Conservation (phyloP, 2,797 vertebrate species). For the Platyrinchus mystaceus region DNA sequence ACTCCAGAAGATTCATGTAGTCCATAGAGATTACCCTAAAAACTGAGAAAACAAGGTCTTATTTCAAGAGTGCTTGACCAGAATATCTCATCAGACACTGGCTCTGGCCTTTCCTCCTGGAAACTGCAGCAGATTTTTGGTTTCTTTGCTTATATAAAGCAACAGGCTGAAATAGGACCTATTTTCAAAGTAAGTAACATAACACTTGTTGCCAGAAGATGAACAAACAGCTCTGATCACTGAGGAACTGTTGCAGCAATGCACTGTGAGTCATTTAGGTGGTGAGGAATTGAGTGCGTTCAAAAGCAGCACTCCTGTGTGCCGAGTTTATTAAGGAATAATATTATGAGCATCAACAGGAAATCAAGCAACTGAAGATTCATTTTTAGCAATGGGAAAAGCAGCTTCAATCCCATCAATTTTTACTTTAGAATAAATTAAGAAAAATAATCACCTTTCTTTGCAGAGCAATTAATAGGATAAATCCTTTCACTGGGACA, state of each 20-base stretch:
- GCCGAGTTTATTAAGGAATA: neutral
- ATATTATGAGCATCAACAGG: neutral
- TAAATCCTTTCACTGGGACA: neutral
- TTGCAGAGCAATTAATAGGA: neutral
- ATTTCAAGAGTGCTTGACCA: neutral
- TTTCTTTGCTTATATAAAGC: slow-evolving; percentile 25
- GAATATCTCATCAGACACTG: neutral
- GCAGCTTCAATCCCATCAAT: neutral
- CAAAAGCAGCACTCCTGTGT: neutral
- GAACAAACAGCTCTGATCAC: slow-evolving; percentile 8
- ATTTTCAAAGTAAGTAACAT: slow-evolving; percentile 41
- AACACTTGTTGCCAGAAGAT: slow-evolving; percentile 39
- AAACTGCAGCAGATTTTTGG: neutral
- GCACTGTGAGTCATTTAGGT: neutral
- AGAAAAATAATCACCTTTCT: neutral
- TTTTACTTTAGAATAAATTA: neutral
- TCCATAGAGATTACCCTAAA: neutral
- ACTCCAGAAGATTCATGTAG: neutral
- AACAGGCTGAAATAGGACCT: slow-evolving; percentile 27
- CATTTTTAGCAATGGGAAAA: neutral
- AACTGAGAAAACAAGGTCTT: slow-evolving; percentile 49
- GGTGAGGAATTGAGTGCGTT: neutral
- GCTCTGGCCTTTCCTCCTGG: neutral
- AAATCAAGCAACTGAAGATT: neutral
- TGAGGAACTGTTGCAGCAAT: neutral